Base-by-base conservation (phyloP, 1,140 invertebrate species). In the Cyphomyrmex costatus region DNA sequence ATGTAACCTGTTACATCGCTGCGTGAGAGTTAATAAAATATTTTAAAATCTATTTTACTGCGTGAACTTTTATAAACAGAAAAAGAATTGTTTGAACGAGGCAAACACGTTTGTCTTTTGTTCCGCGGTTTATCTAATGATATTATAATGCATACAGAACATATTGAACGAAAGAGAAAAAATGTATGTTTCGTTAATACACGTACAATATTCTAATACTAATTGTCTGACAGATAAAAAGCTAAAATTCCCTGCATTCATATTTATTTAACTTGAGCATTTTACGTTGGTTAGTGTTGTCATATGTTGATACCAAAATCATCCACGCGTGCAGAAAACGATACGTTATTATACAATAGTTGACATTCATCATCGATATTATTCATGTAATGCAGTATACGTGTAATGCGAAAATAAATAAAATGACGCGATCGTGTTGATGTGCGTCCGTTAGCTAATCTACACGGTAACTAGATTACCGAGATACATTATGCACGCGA, bases 401-500 rank as follows among this genome's bases (percentile, higher is more conserved):
- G 49, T 33, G 82, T 78, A 68, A 36, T 36, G 53, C 12, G 46
- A 49, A 61, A 24, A 46, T 5, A 70, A 56, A 53, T 46, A 86
- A 76, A 83, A 76, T 76, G 46, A 24, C 49, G 24, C 56, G 56
- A 84, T 19, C 36, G 6, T 56, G 63, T 42, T n/a, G 24, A 56
- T 33, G 33, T 84, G 49, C 46, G 53, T 46, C 21, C 33, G 58
- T 33, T 36, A 68, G 53, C 53, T 88, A 63, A 33, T 58, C 80
- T 56, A 78, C 80, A 88, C 86, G 65, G 63, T 74, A 88, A 79
- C 56, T 61, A 88, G 77, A 68, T 71, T 73, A 76, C 33, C 27
- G 36, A 27, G 49, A 14, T 49, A 42, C 61, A 84, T 65, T 71
- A 65, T 87, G 56, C 42, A 63, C 66, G 82, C 66, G 58, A 83